phyloP scores from a whole-genome alignment of 2,888 invertebrate genomes.

The Thecophora atra region DNA sequence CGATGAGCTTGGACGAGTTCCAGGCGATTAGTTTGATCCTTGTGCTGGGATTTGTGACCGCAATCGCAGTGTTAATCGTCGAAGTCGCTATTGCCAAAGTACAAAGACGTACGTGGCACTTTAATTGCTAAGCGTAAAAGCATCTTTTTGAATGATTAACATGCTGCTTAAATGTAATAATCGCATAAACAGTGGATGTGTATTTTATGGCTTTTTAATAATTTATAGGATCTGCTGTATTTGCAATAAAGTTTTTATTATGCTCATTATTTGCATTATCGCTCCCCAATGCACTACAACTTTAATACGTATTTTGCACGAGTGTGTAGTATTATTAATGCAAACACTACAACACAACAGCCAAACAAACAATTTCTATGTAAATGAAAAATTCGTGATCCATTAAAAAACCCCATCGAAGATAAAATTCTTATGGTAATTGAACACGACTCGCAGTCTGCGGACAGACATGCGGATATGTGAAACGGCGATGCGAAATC shows the following conservation, averaged over 20 bases:
- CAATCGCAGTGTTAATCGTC: neutral
- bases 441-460: constrained; percentile 33
- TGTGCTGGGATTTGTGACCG: neutral
- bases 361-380: constrained; percentile 14
- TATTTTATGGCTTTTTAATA: too few species aligned
- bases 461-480: too few species aligned
- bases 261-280: too few species aligned
- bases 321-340: constrained; percentile 2
- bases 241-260: too few species aligned
- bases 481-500: too few species aligned
- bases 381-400: constrained; percentile 26
- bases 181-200: too few species aligned
- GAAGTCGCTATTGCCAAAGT: neutral
- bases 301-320: neutral
- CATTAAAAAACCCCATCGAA: constrained; percentile 28
- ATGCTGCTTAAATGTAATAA: too few species aligned
- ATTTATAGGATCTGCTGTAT: too few species aligned
- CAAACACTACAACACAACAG: neutral
- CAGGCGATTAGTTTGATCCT: neutral
- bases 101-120: neutral
- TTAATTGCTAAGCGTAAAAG: too few species aligned
- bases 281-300: neutral
- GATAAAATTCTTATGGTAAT: constrained; percentile 24
- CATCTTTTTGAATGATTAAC: too few species aligned
- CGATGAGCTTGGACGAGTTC: neutral